Evolutionary conservation across 2,888 invertebrate genomes (phyloP), one percentile per base, ranked within the genome.

Genomic region (Schizaphis graminum): DNA sequence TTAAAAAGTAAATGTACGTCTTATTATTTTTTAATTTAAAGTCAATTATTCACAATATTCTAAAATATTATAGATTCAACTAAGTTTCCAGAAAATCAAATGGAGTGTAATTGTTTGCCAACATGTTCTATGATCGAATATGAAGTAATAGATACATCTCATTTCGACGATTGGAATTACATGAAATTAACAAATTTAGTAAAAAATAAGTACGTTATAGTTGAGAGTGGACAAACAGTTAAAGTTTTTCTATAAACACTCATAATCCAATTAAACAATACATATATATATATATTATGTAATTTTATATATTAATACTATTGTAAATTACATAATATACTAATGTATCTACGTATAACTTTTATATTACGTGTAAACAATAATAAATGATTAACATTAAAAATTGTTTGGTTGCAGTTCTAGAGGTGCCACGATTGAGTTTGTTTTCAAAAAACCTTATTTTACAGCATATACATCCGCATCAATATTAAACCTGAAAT

Each of bases 41-140:
- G 13, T 16, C 5, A n/a, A 67, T 35, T 67, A 16, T 67, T 67
- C 16, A 35, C n/a, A n/a, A n/a, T 67, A 16, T 67, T 67, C 5
- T n/a, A 16, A 49, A 49, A n/a, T 67, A 67, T 67, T 47, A 28
- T 26, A 88, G 87, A 67, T 21, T 16, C 8, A 28, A 28, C 28
- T 11, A 53, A 35, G 5, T 16, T 47, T 0, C 35, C 87, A 8
- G 49, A 41, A 41, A 67, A 47, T 8, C 49, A 67, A 88, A 49
- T 3, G 21, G 16, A 28, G 13, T 93, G 93, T n/a, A 77, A 93
- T n/a, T 93, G 93, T 89, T 84, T 93, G 44, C 93, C 93, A 13
- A 89, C 93, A 7, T 93, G 93, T 44, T 56, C 89, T 24, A 11
- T 35, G 44, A 89, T 93, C 13, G 84, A 93, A n/a, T 89, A 93